These are phyloP conservation scores for Terebella lapidaria DNA, from an alignment of 2,888 invertebrate species.

Conservation along the genomic window DNA sequence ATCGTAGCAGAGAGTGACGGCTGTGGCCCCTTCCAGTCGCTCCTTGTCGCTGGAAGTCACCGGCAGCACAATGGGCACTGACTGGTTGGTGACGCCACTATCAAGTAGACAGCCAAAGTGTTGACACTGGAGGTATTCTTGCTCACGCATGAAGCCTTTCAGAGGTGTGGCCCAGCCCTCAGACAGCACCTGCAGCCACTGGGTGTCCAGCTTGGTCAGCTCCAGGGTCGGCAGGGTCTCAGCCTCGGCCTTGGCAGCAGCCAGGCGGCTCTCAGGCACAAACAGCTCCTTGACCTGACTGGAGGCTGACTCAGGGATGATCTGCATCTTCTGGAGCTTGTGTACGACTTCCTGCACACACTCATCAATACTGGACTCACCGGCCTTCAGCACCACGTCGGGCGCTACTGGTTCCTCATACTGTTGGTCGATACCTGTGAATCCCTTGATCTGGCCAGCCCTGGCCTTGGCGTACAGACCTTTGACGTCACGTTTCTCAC, in stretches of 20 bases:
- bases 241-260: constrained; percentile 69
- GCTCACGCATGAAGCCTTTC: constrained; percentile 94
- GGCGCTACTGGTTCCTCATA: constrained; percentile 85
- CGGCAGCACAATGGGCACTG: constrained; percentile 89
- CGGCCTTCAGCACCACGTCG: constrained; percentile 81
- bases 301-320: constrained; percentile 62
- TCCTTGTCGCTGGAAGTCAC: constrained; percentile 67
- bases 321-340: constrained; percentile 70
- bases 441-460: constrained; percentile 80
- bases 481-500: constrained; percentile 92
- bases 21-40: constrained; percentile 61
- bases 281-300: constrained; percentile 73
- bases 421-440: constrained; percentile 84
- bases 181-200: constrained; percentile 90
- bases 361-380: constrained; percentile 74
- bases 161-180: constrained; percentile 98
- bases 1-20: constrained; percentile 55
- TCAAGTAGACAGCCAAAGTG: constrained; percentile 84
- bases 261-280: constrained; percentile 64
- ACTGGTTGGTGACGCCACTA: constrained; percentile 72
- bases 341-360: constrained; percentile 80
- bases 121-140: constrained; percentile 82
- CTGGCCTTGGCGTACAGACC: constrained; percentile 96
- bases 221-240: constrained; percentile 68
- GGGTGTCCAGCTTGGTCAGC: constrained; percentile 78